phyloP scores from a whole-genome alignment of 2,797 vertebrate species.

The Orestias chungarensis region DNA sequence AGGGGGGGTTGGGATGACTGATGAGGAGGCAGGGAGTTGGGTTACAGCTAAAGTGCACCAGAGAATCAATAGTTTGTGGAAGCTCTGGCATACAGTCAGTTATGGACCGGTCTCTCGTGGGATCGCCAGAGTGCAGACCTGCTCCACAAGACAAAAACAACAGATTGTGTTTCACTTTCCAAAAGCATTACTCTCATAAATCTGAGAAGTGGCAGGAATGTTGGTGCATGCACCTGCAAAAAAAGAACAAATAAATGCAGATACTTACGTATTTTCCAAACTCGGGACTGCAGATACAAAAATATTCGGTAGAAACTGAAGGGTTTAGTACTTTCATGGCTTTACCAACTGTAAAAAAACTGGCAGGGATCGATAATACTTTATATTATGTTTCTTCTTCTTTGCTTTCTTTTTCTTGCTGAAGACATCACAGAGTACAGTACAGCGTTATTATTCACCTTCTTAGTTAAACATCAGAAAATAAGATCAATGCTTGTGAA shows the following conservation, averaged over 20 bases:
- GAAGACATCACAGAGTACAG: neutral
- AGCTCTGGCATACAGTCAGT: slow-evolving; percentile 50
- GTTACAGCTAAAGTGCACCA: slow-evolving; percentile 78
- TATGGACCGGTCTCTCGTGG: slow-evolving; percentile 50
- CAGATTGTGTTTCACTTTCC: slow-evolving; percentile 61
- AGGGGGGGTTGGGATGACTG: slow-evolving; percentile 40
- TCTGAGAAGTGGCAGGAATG: slow-evolving; percentile 21
- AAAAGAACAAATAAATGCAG: neutral
- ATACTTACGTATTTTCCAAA: neutral
- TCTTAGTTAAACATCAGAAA: no score
- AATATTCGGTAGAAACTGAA: neutral
- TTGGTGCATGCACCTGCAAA: slow-evolving; percentile 4
- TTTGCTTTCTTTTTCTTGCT: neutral
- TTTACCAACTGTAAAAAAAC: neutral
- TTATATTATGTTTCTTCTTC: neutral
- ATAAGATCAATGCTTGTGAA: neutral
- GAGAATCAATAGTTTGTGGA: slow-evolving; percentile 71
- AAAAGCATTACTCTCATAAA: slow-evolving; percentile 42
- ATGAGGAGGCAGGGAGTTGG: slow-evolving; percentile 62
- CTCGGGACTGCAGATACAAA: neutral
- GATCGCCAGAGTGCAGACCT: slow-evolving; percentile 37
- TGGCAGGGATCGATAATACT: neutral
- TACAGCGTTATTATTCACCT: no score
- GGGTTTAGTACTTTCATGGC: neutral
- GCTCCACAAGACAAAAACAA: slow-evolving; percentile 48